phyloP scores from a whole-genome alignment of 2,888 invertebrate species.

The Conistra vaccinii region DNA sequence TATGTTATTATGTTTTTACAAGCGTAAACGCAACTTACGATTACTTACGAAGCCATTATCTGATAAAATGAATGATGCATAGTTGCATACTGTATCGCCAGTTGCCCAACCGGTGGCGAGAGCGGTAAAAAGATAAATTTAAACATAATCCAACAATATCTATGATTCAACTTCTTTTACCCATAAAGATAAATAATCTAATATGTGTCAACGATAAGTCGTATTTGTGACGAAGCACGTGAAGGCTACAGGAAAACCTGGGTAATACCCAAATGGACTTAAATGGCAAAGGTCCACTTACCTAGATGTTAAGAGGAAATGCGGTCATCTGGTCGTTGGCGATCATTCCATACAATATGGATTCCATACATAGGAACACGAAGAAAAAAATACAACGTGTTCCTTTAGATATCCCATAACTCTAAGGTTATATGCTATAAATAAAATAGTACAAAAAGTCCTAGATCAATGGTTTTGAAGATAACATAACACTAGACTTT shows the following conservation, averaged over 20 bases:
- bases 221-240: slow-evolving; percentile 27
- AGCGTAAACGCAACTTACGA: slow-evolving; percentile 8
- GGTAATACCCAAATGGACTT: slow-evolving; percentile 19
- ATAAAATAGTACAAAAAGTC: no score
- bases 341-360: no score
- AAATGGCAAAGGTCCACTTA: slow-evolving; percentile 7
- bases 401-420: no score
- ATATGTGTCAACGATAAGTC: slow-evolving; percentile 52
- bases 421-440: no score
- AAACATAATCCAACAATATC: slow-evolving; percentile 17
- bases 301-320: not conserved
- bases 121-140: slow-evolving; percentile 2
- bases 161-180: slow-evolving; percentile 41
- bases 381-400: not conserved
- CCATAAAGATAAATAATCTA: slow-evolving; percentile 29
- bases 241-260: slow-evolving; percentile 49
- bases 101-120: slow-evolving; percentile 3
- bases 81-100: not conserved
- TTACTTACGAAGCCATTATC: slow-evolving; percentile 10
- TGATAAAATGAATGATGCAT: slow-evolving; percentile 23
- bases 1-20: not conserved
- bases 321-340: not conserved
- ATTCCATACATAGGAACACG: no score
- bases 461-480: no score
- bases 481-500: no score